Conservation (phyloP, 2,113 vertebrate species). For the Nerophis ophidion region DNA sequence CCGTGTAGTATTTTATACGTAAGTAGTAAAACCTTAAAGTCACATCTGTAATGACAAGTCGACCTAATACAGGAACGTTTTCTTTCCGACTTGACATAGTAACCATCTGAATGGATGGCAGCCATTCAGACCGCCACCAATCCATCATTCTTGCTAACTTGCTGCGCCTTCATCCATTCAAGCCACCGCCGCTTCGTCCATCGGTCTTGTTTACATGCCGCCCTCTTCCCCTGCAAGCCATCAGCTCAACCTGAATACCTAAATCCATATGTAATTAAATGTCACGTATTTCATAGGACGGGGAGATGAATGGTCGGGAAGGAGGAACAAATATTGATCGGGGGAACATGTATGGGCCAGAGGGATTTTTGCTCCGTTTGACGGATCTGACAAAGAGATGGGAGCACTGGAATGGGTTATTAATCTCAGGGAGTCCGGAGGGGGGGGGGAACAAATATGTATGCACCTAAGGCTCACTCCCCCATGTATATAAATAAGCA, state of each 20-base stretch:
- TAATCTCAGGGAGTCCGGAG: slow-evolving; percentile 16
- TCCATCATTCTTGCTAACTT: slow-evolving; percentile 39
- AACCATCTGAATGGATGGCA: slow-evolving; percentile 9
- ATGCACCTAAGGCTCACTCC: not conserved
- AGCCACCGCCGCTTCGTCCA: slow-evolving; percentile 14
- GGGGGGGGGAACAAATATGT: slow-evolving; percentile 6
- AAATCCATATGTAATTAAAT: slow-evolving; percentile 52
- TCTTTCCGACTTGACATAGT: slow-evolving; percentile 1
- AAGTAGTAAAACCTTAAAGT: no score
- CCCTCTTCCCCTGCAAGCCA: not conserved
- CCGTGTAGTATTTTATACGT: no score
- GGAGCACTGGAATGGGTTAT: slow-evolving; percentile 31
- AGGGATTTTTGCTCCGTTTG: slow-evolving; percentile 36
- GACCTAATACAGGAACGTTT: not conserved
- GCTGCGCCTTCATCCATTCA: slow-evolving; percentile 33
- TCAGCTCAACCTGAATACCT: slow-evolving; percentile 22
- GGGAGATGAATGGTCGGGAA: slow-evolving; percentile 38
- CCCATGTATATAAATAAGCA: not conserved
- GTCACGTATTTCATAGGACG: slow-evolving; percentile 44
- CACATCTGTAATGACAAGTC: not conserved
- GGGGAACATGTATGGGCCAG: slow-evolving; percentile 1
- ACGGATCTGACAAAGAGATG: slow-evolving; percentile 43
- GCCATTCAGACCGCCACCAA: slow-evolving; percentile 10
- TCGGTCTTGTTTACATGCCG: slow-evolving; percentile 35
- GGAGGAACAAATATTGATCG: slow-evolving; percentile 48